Evolutionary conservation across 2,113 vertebrate species (phyloP).

Genomic region (Crotalus viridis): DNA sequence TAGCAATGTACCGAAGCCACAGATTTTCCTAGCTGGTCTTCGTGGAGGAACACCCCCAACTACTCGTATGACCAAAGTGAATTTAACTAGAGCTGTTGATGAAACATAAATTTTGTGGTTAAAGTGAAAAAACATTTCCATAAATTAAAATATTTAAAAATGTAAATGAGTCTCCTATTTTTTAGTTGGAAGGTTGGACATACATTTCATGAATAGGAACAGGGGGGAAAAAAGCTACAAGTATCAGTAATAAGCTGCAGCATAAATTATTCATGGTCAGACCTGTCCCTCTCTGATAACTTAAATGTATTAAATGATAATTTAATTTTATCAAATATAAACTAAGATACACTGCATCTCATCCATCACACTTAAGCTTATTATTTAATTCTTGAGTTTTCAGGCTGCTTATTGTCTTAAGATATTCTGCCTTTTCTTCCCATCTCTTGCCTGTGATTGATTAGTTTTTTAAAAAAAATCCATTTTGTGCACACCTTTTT

Average conservation of each 20-base stretch:
- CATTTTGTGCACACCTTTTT: neutral
- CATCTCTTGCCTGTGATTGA: neutral
- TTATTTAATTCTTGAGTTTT: neutral
- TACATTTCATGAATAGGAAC: neutral
- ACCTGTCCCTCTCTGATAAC: neutral
- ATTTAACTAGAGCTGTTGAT: conserved; percentile 82
- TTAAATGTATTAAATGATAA: neutral
- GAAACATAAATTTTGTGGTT: conserved; percentile 67
- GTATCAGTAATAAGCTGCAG: neutral
- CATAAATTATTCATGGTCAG: neutral
- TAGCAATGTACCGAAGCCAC: conserved; percentile 76
- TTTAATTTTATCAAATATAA: neutral
- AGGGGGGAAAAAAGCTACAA: neutral
- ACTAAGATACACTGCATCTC: neutral
- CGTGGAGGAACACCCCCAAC: conserved; percentile 69
- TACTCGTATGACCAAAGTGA: conserved; percentile 64
- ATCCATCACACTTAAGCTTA: neutral
- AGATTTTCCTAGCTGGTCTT: conserved; percentile 81
- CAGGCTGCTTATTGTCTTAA: neutral
- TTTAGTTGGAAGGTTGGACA: conserved; percentile 21
- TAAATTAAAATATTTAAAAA: neutral
- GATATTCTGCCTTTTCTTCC: neutral
- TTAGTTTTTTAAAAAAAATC: neutral
- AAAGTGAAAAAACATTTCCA: neutral
- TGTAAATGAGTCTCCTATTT: neutral